phyloP scores from a whole-genome alignment of 2,888 invertebrate genomes.

The Brachyptera putata region DNA sequence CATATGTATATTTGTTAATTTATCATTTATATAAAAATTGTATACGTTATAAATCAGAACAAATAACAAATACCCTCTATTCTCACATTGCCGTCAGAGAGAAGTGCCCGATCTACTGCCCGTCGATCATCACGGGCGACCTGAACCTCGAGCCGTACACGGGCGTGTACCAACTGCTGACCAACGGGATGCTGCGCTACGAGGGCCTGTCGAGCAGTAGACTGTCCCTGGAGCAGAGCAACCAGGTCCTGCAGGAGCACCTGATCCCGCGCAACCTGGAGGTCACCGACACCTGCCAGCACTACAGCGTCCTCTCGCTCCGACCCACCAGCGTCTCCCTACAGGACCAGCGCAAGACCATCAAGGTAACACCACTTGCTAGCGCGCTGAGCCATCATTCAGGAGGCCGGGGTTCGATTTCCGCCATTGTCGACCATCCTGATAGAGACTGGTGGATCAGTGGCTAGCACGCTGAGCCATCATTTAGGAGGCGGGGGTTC shows the following conservation, averaged over 20 bases:
- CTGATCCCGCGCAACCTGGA: conserved; percentile 43
- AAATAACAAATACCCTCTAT: no score
- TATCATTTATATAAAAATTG: no score
- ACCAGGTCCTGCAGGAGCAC: conserved; percentile 29
- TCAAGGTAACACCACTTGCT: no score
- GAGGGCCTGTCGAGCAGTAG: conserved; percentile 29
- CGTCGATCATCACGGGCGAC: conserved; percentile 88
- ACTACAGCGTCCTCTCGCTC: conserved; percentile 34
- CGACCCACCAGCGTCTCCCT: conserved; percentile 20
- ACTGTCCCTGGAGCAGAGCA: conserved; percentile 19
- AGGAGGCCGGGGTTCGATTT: no score
- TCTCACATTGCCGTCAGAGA: no score
- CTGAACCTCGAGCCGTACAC: conserved; percentile 80
- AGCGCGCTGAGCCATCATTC: no score
- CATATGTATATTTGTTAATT: no score
- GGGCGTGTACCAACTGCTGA: conserved; percentile 64
- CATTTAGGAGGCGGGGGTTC: no score
- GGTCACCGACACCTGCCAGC: conserved; percentile 49
- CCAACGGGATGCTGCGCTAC: conserved; percentile 53
- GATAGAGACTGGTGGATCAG: no score
- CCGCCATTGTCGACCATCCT: no score
- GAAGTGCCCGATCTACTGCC: conserved; percentile 55
- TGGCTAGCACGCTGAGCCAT: no score
- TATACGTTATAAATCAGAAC: no score
- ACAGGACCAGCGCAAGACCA: conserved; percentile 1